Base-by-base conservation (phyloP, 2,113 vertebrate species). In the Nothobranchius furzeri region DNA sequence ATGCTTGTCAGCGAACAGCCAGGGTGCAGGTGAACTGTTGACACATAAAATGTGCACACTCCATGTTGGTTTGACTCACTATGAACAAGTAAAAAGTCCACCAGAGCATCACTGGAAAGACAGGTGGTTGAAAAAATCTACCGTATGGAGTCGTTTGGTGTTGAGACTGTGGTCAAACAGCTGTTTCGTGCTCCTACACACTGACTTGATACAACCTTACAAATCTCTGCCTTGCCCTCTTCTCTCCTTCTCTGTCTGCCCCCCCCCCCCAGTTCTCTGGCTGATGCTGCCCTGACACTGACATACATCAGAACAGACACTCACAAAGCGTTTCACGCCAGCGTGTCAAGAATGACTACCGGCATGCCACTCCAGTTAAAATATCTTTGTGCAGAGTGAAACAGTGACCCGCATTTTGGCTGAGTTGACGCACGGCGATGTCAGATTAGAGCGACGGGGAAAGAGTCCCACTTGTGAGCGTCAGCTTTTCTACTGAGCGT, bases 101-200 rank as follows among this genome's bases (percentile, higher is more conserved):
- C 35, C 36, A 70, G 49, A 35, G 80, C 79, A 85, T 72, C 77
- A n/a, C 76, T 37, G 49, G 13, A 90, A 91, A 91, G 86, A 87
- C 79, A 86, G 90, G 79, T 73, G 82, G 87, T 84, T 68, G 58
- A 84, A 90, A 30, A 78, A 85, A 75, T 75, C 61, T 73, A 88
- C 60, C 63, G 48, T 90, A 79, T 90, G 88, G 75, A 88, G 82
- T 91, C 88, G 89, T 89, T 90, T 86, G 84, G 90, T 90, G 90
- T 86, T 73, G 84, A 79, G 92, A 87, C 69, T 64, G 54, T 25
- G 85, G 88, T 84, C 92, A 88, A 83, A 80, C 87, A 86, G 82
- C 83, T 84, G 88, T 90, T 47, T 80, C 75, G 85, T 81, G 83
- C 90, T 42, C 72, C 75, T 84, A 64, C 82, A 83, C 86, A 91